Conservation (phyloP, 2,888 invertebrate species). For the Pilophorus perplexus region DNA sequence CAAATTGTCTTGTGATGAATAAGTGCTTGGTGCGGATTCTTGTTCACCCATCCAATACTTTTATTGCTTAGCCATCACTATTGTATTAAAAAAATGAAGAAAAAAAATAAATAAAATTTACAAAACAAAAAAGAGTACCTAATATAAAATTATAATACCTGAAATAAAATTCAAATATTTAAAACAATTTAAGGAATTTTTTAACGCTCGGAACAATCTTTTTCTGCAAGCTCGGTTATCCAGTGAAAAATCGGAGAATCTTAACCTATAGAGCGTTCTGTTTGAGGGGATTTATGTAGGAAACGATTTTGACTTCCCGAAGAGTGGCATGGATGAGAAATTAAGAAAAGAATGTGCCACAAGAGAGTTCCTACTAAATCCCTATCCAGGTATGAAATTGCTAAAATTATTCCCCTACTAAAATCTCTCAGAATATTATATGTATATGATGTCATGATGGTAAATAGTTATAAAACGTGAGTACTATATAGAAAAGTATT, state of each 20-base stretch:
- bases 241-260: slow-evolving; percentile 34
- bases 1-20: slow-evolving; percentile 25
- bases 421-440: slow-evolving; percentile 48
- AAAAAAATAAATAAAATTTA: slow-evolving; percentile 32
- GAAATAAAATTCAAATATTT: slow-evolving; percentile 42
- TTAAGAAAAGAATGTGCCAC: slow-evolving; percentile 15
- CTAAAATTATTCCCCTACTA: too few species aligned
- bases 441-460: slow-evolving; percentile 49
- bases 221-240: slow-evolving; percentile 49
- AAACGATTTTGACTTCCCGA: slow-evolving; percentile 42
- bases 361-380: slow-evolving; percentile 33
- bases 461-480: slow-evolving; percentile 48
- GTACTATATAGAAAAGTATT: slow-evolving; percentile 46
- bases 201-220: slow-evolving; percentile 50
- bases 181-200: slow-evolving; percentile 31
- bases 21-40: slow-evolving; percentile 51
- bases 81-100: slow-evolving; percentile 48
- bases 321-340: slow-evolving; percentile 25
- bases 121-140: slow-evolving; percentile 22
- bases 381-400: slow-evolving; percentile 28
- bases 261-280: slow-evolving; percentile 16
- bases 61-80: slow-evolving; percentile 49
- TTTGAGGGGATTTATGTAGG: slow-evolving; percentile 33
- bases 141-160: slow-evolving; percentile 30
- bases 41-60: slow-evolving; percentile 47